Evolutionary conservation across 2,888 invertebrate species (phyloP).

Genomic region (Aethes cnicana): DNA sequence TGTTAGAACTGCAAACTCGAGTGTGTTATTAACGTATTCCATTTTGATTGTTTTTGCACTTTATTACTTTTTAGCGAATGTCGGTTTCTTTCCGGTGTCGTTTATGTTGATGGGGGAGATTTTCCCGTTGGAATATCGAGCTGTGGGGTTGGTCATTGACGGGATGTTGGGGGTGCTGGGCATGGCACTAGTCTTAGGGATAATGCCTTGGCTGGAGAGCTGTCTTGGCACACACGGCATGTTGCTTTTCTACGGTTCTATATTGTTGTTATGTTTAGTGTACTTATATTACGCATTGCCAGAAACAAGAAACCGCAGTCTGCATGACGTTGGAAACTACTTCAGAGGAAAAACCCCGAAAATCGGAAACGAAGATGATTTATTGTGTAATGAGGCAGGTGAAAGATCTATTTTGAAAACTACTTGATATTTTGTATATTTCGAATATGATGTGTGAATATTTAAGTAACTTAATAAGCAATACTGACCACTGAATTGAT

Average conservation of each 20-base stretch:
- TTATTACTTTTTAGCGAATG: conserved; percentile 10
- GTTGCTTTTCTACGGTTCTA: conserved; percentile 6
- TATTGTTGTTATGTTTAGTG: conserved; percentile 1
- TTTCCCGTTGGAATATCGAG: conserved; percentile 26
- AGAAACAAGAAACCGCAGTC: conserved; percentile 12
- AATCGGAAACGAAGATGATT: background rate
- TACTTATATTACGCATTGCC: conserved; percentile 22
- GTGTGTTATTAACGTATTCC: conserved; percentile 5
- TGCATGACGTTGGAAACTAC: conserved; percentile 15
- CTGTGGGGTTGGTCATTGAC: conserved; percentile 20
- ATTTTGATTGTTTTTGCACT: background rate
- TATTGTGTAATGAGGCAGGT: background rate
- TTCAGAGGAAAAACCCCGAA: conserved; percentile 18
- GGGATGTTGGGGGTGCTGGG: conserved; percentile 1
- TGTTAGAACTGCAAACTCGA: background rate
- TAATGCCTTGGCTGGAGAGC: conserved; percentile 11
- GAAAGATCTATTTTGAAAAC: background rate
- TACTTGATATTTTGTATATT: no score
- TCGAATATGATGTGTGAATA: no score
- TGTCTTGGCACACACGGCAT: conserved; percentile 14
- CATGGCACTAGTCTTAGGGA: background rate
- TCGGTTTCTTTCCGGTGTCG: conserved; percentile 3
- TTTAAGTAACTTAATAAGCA: no score
- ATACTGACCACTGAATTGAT: no score
- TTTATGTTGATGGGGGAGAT: conserved; percentile 26